Conservation (phyloP, 2,113 vertebrate species). For the Melospiza melodia region DNA sequence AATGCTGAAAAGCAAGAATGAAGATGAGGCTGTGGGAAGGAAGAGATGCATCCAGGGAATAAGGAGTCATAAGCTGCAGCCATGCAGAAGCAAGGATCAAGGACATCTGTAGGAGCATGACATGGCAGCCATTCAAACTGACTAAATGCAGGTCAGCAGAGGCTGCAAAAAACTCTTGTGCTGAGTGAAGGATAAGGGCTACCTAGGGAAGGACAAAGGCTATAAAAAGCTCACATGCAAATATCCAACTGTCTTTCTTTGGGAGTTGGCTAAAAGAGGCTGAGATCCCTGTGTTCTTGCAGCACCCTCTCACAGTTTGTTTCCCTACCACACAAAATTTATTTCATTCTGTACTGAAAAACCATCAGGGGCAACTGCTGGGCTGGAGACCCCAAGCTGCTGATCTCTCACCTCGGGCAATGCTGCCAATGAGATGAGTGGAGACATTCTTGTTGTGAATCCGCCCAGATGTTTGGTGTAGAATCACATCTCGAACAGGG, state of each 20-base stretch:
- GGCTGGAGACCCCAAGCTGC: background rate
- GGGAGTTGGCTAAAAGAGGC: background rate
- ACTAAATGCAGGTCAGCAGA: background rate
- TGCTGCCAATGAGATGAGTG: constrained; percentile 94
- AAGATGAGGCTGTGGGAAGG: background rate
- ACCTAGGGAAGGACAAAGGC: background rate
- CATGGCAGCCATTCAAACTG: background rate
- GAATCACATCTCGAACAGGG: constrained; percentile 83
- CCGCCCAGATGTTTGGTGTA: constrained; percentile 91
- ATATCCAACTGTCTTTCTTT: background rate
- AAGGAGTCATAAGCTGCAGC: background rate
- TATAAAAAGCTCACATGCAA: background rate
- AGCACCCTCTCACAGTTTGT: background rate
- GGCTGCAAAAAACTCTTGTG: background rate
- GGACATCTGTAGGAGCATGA: background rate
- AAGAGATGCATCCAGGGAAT: background rate
- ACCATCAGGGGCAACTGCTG: background rate
- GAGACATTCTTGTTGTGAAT: constrained; percentile 99
- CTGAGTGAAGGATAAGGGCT: background rate
- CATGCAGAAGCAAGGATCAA: background rate
- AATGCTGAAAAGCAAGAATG: background rate
- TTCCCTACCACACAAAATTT: background rate
- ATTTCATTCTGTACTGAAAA: background rate
- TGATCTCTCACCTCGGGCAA: constrained; percentile 79
- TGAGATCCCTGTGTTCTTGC: background rate